Evolutionary conservation across 2,113 vertebrate species (phyloP), one percentile per base, ranked within the genome.

Genomic region (Phocoena sinus): DNA sequence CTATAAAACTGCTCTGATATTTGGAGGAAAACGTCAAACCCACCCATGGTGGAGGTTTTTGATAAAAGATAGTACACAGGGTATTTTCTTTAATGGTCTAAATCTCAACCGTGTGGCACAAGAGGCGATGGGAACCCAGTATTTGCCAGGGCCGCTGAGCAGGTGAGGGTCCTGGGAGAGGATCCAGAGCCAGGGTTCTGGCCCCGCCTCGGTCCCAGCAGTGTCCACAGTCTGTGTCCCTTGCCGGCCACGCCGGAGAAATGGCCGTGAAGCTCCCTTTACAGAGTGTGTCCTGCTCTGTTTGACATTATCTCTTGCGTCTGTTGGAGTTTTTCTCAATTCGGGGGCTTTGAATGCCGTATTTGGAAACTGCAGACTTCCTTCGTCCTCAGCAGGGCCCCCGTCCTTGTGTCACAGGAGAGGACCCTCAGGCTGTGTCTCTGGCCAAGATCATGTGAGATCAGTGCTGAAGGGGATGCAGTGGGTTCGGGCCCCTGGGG

Each of bases 241-340:
- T 33, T 2, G 3, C 23, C 0, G 9, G 10, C 25, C 41, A 0
- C 4, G 31, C 60, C 20, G 36, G 47, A 44, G 62, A 15, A 7
- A 21, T 0, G 11, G 36, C 36, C 0, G 0, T 0, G 44, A 21
- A 2, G 2, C 50, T 18, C 26, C 41, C 0, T 41, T 21, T 5
- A 0, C 10, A 0, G 12, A 2, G 36, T 0, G 2, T 15, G 1
- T 4, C 25, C 92, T 2, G 50, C n/a, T 31, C 41, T 3, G 3
- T 3, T 3, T 0, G 7, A 1, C 31, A 0, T 1, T 60, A 0
- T 13, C 28, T 5, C 83, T 12, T 2, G 12, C 0, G 0, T 9
- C 56, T 2, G 0, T 1, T 0, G 6, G 50, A 15, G 17, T 11
- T 15, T 21, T 44, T 5, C 21, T 9, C 81, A 0, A 0, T 2